A percentile compares a stretch with the other conserved stretches of the same genome.
Evolutionary conservation across 2,113 vertebrate genomes (phyloP).

Genomic region (Ptilonorhynchus violaceus): DNA sequence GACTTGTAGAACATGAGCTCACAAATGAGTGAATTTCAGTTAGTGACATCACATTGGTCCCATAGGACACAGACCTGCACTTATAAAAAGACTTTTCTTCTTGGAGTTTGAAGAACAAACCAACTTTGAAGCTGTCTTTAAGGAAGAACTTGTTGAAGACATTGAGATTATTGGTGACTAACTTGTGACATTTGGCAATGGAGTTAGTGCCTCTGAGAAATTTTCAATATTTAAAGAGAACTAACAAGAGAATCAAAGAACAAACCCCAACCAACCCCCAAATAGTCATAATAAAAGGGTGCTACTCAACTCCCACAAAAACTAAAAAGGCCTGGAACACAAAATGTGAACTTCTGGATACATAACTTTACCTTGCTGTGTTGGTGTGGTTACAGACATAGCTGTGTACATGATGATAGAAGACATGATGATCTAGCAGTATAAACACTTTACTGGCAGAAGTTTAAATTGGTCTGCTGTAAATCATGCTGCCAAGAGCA

Average conservation of each 20-base stretch:
- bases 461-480: neutral
- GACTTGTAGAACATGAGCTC: fast-evolving
- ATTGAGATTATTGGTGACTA: neutral
- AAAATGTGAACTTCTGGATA: neutral
- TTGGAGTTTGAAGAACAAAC: neutral
- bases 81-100: neutral
- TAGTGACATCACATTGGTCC: neutral
- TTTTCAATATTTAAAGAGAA: neutral
- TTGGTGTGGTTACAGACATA: neutral
- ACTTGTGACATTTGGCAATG: neutral
- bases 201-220: neutral
- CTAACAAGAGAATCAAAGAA: neutral
- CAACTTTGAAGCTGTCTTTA: neutral
- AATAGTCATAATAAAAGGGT: neutral
- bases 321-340: neutral
- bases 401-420: neutral
- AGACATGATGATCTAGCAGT: neutral
- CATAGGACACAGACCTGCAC: neutral
- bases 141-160: neutral
- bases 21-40: neutral
- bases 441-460: neutral
- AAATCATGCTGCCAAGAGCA: neutral
- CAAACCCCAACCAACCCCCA: neutral
- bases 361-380: neutral
- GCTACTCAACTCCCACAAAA: neutral